Percentiles rank a stretch among this genome's conserved stretches.
These are phyloP conservation scores for Pseudochirops corinnae DNA, from an alignment of 2,797 vertebrate genomes.

Conservation along the genomic window DNA sequence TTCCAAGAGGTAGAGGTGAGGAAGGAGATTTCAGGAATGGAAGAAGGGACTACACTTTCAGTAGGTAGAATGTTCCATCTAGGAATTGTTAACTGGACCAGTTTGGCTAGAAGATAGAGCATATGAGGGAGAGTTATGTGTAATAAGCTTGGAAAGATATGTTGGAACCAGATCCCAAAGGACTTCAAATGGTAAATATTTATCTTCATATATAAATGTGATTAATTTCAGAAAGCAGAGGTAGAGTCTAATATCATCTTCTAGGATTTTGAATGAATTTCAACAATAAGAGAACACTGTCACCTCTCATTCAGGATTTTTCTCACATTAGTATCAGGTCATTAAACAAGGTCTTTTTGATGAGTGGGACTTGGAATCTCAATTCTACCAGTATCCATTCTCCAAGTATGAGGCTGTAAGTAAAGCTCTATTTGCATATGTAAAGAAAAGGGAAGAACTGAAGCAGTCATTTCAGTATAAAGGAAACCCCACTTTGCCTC, in stretches of 20 bases:
- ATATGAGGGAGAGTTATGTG: background rate
- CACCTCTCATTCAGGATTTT: background rate
- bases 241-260: background rate
- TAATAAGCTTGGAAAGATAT: background rate
- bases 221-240: background rate
- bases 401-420: constrained; percentile 10
- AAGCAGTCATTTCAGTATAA: background rate
- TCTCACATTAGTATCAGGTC: background rate
- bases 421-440: background rate
- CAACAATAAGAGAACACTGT: background rate
- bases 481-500: background rate
- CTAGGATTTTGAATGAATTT: background rate
- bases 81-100: background rate
- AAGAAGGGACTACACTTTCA: background rate
- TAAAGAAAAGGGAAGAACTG: background rate
- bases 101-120: background rate
- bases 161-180: background rate
- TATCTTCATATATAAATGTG: background rate
- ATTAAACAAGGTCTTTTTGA: constrained; percentile 17
- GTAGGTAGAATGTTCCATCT: background rate
- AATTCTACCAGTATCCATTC: constrained; percentile 1
- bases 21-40: background rate
- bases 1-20: background rate
- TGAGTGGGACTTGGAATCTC: constrained; percentile 38
- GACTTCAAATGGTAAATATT: background rate